These are phyloP conservation scores for Bombyx mandarina DNA, from an alignment of 1,140 invertebrate genomes.

Conservation along the genomic window DNA sequence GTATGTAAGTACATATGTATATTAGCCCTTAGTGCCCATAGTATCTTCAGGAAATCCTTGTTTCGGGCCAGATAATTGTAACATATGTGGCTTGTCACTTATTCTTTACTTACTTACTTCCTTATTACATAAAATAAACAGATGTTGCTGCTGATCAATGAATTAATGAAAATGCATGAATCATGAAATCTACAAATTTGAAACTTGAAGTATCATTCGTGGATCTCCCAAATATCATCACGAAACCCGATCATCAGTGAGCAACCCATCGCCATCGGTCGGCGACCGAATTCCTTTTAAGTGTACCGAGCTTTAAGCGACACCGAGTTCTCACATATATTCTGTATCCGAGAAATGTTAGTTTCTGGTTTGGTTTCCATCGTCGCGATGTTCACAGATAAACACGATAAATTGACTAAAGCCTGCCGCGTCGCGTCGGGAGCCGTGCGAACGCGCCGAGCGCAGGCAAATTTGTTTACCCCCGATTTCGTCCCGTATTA, in stretches of 20 bases:
- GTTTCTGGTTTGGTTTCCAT: slow-evolving; percentile 44
- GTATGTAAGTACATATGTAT: no score
- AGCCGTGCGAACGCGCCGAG: slow-evolving; percentile 2
- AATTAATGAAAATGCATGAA: not conserved
- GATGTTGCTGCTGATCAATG: not conserved
- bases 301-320: slow-evolving; percentile 6
- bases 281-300: slow-evolving; percentile 13
- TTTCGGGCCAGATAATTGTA: no score
- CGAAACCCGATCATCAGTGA: not conserved
- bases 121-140: no score
- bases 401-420: slow-evolving; percentile 65
- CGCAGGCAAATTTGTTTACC: slow-evolving; percentile 42
- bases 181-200: no score
- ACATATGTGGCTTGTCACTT: no score
- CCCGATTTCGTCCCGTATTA: slow-evolving; percentile 25
- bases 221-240: no score
- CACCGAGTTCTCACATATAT: slow-evolving; percentile 40
- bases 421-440: slow-evolving; percentile 5
- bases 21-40: no score
- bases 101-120: no score
- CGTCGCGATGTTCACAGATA: slow-evolving; percentile 45
- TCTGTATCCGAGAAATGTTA: slow-evolving; percentile 44
- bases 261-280: slow-evolving; percentile 4
- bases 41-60: no score
- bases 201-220: no score